Percentiles rank a stretch among this genome's conserved stretches.
phyloP scores from a whole-genome alignment of 2,888 invertebrate species.

The Lymantria dispar region DNA sequence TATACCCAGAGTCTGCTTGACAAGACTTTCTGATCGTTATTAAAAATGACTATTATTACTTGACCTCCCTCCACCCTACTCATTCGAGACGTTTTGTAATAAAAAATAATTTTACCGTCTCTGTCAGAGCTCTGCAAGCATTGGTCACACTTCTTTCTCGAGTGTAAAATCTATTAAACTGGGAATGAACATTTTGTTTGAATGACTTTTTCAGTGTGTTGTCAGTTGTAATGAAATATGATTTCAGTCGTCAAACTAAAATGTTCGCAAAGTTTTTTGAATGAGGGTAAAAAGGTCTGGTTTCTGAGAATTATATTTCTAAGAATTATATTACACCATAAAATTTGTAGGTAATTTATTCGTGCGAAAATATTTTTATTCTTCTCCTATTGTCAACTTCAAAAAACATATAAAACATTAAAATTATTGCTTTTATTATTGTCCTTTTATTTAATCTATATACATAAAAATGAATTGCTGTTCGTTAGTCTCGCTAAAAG shows the following conservation, averaged over 20 bases:
- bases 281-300: not conserved
- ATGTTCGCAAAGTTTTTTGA: not conserved
- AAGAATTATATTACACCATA: too few species aligned
- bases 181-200: slow-evolving; percentile 47
- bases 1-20: slow-evolving; percentile 52
- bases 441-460: too few species aligned
- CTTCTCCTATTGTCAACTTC: too few species aligned
- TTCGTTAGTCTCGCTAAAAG: too few species aligned
- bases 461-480: too few species aligned
- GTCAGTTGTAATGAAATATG: slow-evolving; percentile 34
- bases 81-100: slow-evolving; percentile 18
- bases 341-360: too few species aligned
- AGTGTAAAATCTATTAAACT: slow-evolving; percentile 58
- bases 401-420: too few species aligned
- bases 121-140: slow-evolving; percentile 31
- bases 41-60: slow-evolving; percentile 47
- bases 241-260: slow-evolving; percentile 5
- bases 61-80: slow-evolving; percentile 32
- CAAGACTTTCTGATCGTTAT: slow-evolving; percentile 60
- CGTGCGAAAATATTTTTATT: too few species aligned
- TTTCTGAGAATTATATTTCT: too few species aligned
- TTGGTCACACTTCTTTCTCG: slow-evolving; percentile 37
- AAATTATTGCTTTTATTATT: too few species aligned
- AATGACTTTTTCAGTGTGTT: slow-evolving; percentile 52
- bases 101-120: slow-evolving; percentile 17